These are phyloP conservation scores for Pitangus sulphuratus DNA, from an alignment of 2,797 vertebrate species.

Conservation along the genomic window DNA sequence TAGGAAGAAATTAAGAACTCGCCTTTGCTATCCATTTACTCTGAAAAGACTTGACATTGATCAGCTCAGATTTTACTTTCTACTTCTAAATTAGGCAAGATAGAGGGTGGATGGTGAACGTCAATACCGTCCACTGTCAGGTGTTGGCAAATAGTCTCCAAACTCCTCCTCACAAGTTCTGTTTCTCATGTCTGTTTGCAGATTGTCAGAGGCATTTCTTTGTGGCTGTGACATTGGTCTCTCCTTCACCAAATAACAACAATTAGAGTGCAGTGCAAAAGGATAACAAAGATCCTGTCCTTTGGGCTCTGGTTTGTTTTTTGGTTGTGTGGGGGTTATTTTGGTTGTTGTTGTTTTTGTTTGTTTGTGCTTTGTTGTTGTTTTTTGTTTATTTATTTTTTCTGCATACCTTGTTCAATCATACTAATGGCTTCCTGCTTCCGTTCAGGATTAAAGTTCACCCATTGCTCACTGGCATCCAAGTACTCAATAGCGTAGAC, in stretches of 20 bases:
- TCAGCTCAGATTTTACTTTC: not conserved
- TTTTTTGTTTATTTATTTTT: not conserved
- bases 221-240: rapidly evolving
- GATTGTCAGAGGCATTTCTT: not conserved
- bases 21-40: not conserved
- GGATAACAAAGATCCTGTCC: rapidly evolving
- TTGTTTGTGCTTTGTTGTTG: not conserved
- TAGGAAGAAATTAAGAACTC: not conserved
- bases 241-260: not conserved
- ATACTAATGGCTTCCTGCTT: constrained; percentile 67
- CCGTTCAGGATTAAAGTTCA: constrained; percentile 33
- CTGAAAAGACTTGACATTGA: not conserved
- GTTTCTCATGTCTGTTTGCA: not conserved
- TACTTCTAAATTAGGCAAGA: not conserved
- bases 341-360: not conserved
- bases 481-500: constrained; percentile 74
- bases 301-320: not conserved
- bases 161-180: not conserved
- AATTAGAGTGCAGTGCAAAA: not conserved
- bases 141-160: not conserved
- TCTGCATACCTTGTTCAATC: constrained; percentile 65
- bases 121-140: not conserved
- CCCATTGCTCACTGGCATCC: constrained; percentile 73
- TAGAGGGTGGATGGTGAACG: not conserved
- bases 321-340: not conserved